Evolutionary conservation across 2,888 invertebrate genomes (phyloP).

Genomic region (Limnephilus lunatus): DNA sequence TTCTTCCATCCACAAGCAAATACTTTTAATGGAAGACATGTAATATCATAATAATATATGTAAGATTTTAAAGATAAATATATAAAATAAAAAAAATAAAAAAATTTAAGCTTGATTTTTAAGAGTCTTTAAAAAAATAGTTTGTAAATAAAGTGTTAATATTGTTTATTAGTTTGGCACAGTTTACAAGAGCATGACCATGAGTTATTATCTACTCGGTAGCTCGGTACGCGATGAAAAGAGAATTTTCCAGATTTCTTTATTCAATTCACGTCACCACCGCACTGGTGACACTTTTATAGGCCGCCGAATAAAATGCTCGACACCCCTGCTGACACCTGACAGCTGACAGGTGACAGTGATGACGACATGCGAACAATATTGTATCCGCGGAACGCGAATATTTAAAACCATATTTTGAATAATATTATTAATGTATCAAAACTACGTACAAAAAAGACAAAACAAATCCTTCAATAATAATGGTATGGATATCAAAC

Average conservation of each 20-base stretch:
- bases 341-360: background rate
- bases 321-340: background rate
- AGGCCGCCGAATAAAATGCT: background rate
- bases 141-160: too few relatives aligned
- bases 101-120: too few relatives aligned
- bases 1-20: too few relatives aligned
- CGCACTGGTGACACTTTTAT: background rate
- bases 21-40: too few relatives aligned
- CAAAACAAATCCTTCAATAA: too few relatives aligned
- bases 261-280: background rate
- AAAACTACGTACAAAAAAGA: too few relatives aligned
- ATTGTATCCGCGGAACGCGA: background rate
- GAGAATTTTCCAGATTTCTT: background rate
- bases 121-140: too few relatives aligned
- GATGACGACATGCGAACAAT: background rate
- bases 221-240: background rate
- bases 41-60: too few relatives aligned
- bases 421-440: background rate
- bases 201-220: background rate
- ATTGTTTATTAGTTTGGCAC: background rate
- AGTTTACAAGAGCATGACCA: background rate
- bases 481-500: too few relatives aligned
- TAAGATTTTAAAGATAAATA: too few relatives aligned
- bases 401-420: background rate
- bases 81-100: too few relatives aligned